Conservation (phyloP, 2,113 vertebrate species). For the Indicator maculatus region DNA sequence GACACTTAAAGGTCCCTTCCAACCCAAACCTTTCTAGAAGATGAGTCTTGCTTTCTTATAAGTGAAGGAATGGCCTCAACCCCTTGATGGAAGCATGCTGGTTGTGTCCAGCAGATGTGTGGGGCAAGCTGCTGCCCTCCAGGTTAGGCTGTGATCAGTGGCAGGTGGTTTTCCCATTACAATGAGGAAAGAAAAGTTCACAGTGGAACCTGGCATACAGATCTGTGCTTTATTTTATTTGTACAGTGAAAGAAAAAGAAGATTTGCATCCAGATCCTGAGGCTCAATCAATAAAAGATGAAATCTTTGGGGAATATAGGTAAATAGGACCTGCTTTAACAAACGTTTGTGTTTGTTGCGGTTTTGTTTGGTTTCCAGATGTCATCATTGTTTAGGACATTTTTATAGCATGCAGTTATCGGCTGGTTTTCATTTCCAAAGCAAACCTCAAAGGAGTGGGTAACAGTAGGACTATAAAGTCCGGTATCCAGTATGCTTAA, state of each 20-base stretch:
- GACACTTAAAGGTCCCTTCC: not conserved
- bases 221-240: constrained; percentile 59
- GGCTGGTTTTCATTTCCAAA: constrained; percentile 66
- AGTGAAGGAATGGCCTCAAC: not conserved
- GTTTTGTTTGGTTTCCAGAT: constrained; percentile 31
- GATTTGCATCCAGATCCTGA: constrained; percentile 94
- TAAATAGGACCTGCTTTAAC: constrained; percentile 68
- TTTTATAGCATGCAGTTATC: constrained; percentile 41
- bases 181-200: not conserved
- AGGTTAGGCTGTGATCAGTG: not conserved
- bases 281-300: constrained; percentile 93
- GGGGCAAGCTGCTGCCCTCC: not conserved
- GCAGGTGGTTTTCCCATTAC: not conserved
- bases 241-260: constrained; percentile 95
- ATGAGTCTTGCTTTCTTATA: not conserved
- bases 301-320: constrained; percentile 98
- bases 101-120: not conserved
- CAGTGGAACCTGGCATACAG: not conserved
- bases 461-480: constrained; percentile 22
- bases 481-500: constrained; percentile 30
- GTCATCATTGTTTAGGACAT: constrained; percentile 10
- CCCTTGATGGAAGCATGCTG: not conserved
- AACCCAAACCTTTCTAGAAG: not conserved
- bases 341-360: constrained; percentile 19
- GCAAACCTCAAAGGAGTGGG: constrained; percentile 54